Evolutionary conservation across 2,113 vertebrate genomes (phyloP), one percentile per base, ranked within the genome.

Genomic region (Rattus norvegicus): DNA sequence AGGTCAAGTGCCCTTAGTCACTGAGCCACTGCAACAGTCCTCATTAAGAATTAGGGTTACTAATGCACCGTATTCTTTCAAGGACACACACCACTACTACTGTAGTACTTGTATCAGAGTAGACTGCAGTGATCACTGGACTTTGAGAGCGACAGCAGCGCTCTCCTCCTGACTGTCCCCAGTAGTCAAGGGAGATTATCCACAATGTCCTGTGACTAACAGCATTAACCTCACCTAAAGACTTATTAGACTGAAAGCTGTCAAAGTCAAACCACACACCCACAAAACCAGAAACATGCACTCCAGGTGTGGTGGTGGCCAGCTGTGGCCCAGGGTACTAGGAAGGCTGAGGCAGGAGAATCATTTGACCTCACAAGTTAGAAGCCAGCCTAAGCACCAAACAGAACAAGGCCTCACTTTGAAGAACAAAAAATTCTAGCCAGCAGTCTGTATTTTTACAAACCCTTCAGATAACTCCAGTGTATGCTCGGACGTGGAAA

Each of bases 371-470:
- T 77, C 14, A 79, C 26, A 77, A 30, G 47, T 17, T 77, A 52
- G 76, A 33, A 52, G 47, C 26, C 75, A 49, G 26, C 75, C 47
- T 52, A 52, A 77, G 75, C 30, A 77, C 49, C 75, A 49, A 30
- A 49, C 24, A 75, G 43, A 75, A 76, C 47, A 77, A 77, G 47
- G 39, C 4, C n/a, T 10, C 56, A 73, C 56, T 30, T 33, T 43
- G 20, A 52, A 54, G 54, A 70, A 24, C 49, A 5, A 59, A 47
- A 75, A n/a, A 39, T 8, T 80, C 36, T 47, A 2, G 19, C 36
- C 36, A 89, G 17, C 36, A 36, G 19, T 90, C 67, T 91, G n/a
- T 79, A 65, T 73, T 95, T 85, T 92, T 88, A 89, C 26, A 91
- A 89, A 39, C 1, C 14, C 36, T 93, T 61, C 24, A 75, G 36